Evolutionary conservation across 2,888 invertebrate genomes (phyloP).

Genomic region (Diploptera punctata): DNA sequence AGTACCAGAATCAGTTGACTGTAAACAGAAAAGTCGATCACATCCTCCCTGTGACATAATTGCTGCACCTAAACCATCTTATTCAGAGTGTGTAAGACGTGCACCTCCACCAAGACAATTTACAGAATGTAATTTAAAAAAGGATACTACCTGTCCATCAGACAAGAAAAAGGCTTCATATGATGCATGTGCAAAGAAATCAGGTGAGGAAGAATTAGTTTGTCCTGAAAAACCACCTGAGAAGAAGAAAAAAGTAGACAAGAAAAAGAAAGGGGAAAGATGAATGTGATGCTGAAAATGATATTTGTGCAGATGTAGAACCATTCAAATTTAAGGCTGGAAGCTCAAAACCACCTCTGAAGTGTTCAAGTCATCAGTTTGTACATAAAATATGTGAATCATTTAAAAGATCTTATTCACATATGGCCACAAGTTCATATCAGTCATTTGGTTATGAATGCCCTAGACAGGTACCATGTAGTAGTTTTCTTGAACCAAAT

Average conservation of each 20-base stretch:
- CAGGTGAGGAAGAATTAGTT: not conserved
- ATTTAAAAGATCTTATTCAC: too few relatives aligned
- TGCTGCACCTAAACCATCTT: not conserved
- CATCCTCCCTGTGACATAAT: not conserved
- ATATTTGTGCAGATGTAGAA: too few relatives aligned
- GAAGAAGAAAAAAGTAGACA: not conserved
- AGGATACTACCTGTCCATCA: not conserved
- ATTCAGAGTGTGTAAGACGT: not conserved
- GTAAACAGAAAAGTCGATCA: not conserved
- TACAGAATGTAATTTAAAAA: not conserved
- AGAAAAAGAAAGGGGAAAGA: not conserved
- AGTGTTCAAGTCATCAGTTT: not conserved
- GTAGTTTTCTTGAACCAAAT: not conserved
- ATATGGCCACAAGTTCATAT: too few relatives aligned
- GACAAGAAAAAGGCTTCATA: not conserved
- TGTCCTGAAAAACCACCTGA: not conserved
- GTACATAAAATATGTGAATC: not conserved
- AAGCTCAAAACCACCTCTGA: not conserved
- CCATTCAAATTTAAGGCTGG: too few relatives aligned
- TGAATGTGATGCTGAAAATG: not conserved
- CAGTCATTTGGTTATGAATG: not conserved
- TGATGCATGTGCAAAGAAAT: not conserved
- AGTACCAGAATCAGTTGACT: not conserved
- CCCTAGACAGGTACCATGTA: not conserved
- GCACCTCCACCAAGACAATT: not conserved